Base-by-base conservation (phyloP, 2,113 vertebrate genomes). In the Ochotona princeps region DNA sequence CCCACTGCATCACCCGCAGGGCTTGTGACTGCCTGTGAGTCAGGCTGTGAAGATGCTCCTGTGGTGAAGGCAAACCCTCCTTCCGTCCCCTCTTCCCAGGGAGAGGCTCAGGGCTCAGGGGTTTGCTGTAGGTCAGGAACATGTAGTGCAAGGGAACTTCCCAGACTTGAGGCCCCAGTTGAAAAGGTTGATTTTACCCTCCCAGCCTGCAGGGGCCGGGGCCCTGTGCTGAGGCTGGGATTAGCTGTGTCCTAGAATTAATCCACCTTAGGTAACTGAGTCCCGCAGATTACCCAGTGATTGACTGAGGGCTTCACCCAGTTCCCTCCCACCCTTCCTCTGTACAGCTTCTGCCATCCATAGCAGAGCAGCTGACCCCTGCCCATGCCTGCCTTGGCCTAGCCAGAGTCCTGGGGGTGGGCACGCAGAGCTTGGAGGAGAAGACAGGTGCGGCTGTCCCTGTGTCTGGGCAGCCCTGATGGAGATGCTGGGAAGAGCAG, bases 21-120 rank as follows among this genome's bases (percentile, higher is more conserved):
- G 90, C 93, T 91, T 96, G 96, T 97, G 96, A 96, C 95, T 28
- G 89, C 92, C 89, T 92, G 90, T 95, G 94, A 95, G 92, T 95
- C 96, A 95, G 95, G 87, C 95, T 94, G 95, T 94, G 94, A 96
- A 91, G 95, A 95, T 57, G 73, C 86, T 92, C 44, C 51, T 38
- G 60, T 87, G 92, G 83, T 75, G 32, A n/a, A 79, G 65, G 38
- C 21, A 89, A 57, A 60, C 87, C 72, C n/a, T 83, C 70, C 51
- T 93, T 82, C 38, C 69, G 72, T 79, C 83, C 84, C 67, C 73
- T 94, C 79, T 92, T 91, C 65, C 8, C 23, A 61, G 32, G 26
- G 35, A 60, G 70, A 74, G 54, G 88, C 75, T 49, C 74, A 51
- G 72, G 63, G 7, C 13, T 44, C 2, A 8, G 69, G 67, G 57